Evolutionary conservation across 2,113 vertebrate genomes (phyloP).

Genomic region (Tenrec ecaudatus): DNA sequence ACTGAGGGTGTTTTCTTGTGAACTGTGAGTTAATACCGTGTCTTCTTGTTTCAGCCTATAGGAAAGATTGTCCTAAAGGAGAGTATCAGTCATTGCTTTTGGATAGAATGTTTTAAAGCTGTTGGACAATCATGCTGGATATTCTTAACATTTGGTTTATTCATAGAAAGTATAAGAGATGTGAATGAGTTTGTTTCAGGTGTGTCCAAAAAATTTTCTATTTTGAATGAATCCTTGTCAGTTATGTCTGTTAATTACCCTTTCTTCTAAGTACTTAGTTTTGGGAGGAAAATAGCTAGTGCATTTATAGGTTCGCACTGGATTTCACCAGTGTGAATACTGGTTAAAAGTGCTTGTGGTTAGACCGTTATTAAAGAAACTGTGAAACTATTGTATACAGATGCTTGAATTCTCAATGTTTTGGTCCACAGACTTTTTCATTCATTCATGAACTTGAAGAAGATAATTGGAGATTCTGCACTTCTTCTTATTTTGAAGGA

Average conservation of each 20-base stretch:
- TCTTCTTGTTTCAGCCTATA: neutral
- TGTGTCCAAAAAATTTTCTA: neutral
- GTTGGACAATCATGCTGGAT: neutral
- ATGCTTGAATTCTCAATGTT: conserved; percentile 58
- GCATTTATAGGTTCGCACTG: neutral
- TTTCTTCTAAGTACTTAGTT: conserved; percentile 10
- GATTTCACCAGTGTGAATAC: neutral
- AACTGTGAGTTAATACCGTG: neutral
- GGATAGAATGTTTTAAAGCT: neutral
- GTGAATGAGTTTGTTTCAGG: neutral
- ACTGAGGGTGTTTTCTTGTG: neutral
- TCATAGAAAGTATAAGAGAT: neutral
- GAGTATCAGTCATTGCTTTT: neutral
- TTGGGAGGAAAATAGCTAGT: neutral
- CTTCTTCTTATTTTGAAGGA: conserved; percentile 93
- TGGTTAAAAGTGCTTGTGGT: neutral
- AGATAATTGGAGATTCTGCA: conserved; percentile 91
- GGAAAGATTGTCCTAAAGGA: neutral
- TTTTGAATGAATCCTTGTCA: conserved; percentile 12
- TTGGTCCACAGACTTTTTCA: conserved; percentile 90
- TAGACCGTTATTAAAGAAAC: conserved; percentile 36
- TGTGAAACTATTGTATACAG: neutral
- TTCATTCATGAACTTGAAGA: conserved; percentile 91
- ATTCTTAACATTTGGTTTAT: neutral
- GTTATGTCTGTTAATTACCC: neutral